These are phyloP conservation scores for Mandrillus leucophaeus DNA, from an alignment of 2,113 vertebrate species.

Conservation along the genomic window DNA sequence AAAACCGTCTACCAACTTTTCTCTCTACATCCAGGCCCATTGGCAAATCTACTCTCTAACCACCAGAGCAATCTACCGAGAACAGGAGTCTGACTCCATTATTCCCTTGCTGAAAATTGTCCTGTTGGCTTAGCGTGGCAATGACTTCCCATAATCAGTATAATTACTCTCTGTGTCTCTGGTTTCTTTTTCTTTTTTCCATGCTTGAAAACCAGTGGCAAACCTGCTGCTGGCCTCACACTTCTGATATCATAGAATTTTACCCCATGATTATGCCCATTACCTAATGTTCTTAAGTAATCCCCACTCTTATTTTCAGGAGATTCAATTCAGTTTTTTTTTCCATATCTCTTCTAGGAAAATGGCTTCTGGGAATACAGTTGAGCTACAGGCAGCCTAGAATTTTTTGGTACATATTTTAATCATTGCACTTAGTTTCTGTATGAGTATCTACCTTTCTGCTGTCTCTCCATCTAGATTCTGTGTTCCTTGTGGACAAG, in stretches of 20 bases:
- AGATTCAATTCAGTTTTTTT: not conserved
- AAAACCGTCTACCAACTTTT: not conserved
- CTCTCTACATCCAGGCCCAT: too few species aligned
- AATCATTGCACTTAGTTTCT: too few species aligned
- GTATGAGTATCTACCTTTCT: not conserved
- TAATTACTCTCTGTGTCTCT: not conserved
- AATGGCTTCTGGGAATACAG: not conserved
- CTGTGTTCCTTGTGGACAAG: not conserved
- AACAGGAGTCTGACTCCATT: not conserved
- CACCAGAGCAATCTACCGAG: not conserved
- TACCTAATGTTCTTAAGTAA: too few species aligned
- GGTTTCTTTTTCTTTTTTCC: not conserved
- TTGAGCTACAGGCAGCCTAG: too few species aligned
- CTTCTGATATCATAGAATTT: rapidly evolving
- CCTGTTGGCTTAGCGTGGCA: not conserved
- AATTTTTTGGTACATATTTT: too few species aligned
- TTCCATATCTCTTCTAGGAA: not conserved
- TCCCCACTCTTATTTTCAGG: not conserved
- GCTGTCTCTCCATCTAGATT: not conserved
- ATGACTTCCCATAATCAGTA: not conserved
- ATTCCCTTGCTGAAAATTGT: not conserved
- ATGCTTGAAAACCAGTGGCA: not conserved
- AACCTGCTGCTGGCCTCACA: rapidly evolving
- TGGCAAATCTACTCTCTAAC: not conserved
- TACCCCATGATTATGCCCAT: too few species aligned